Evolutionary conservation across 2,113 vertebrate species (phyloP).

Genomic region (Catagonus wagneri): DNA sequence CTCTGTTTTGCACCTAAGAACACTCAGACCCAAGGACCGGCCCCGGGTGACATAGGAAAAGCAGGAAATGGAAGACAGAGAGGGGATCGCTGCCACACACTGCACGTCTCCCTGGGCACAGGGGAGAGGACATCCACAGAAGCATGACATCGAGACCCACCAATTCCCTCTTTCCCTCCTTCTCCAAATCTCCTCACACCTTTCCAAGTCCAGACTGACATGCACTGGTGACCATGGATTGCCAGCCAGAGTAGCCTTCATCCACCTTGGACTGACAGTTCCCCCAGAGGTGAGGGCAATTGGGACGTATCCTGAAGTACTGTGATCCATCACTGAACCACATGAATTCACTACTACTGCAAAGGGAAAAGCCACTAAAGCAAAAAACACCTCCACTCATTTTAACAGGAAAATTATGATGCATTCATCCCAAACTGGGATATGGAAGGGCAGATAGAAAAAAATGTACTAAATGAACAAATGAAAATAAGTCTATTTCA

Average conservation of each 20-base stretch:
- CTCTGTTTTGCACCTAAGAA: neutral
- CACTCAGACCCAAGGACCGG: neutral
- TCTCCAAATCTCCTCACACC: neutral
- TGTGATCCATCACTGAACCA: neutral
- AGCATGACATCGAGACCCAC: neutral
- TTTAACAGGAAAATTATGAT: slow-evolving; percentile 17
- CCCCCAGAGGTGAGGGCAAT: neutral
- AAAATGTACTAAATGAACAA: slow-evolving; percentile 33
- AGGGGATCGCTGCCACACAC: neutral
- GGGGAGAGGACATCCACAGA: neutral
- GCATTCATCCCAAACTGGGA: neutral
- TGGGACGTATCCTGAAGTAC: neutral
- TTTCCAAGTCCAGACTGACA: neutral
- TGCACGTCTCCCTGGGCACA: neutral
- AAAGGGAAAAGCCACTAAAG: slow-evolving; percentile 31
- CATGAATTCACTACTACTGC: slow-evolving; percentile 1
- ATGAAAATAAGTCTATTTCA: slow-evolving; percentile 41
- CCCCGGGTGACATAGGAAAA: neutral
- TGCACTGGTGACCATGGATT: neutral
- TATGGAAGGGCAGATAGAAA: neutral
- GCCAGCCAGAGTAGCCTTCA: neutral
- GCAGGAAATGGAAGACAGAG: neutral
- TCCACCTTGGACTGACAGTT: neutral
- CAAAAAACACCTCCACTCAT: neutral
- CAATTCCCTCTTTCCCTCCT: neutral